Evolutionary conservation across 2,888 invertebrate genomes (phyloP), one percentile per base, ranked within the genome.

Genomic region (Chesias legatella): DNA sequence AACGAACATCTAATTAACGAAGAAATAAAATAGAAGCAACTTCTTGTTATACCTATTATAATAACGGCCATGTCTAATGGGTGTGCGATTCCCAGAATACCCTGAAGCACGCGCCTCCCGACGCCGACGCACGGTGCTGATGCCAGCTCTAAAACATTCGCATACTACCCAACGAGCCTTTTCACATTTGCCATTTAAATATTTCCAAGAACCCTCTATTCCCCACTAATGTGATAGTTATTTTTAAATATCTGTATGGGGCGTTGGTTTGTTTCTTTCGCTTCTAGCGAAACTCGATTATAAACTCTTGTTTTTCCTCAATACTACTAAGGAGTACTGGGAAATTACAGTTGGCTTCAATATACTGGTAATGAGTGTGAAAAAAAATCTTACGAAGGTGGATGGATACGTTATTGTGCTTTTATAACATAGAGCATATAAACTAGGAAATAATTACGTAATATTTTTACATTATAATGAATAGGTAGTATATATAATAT

Each of bases 151-250:
- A n/a, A 53, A 52, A 48, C 48, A 49, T 49, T 39, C 43, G 35
- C 35, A 44, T 45, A 43, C 39, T 48, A 46, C 46, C 48, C 53
- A 54, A 33, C 36, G 53, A 68, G 64, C 66, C 72, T 79, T 79
- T 83, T 80, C 73, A 72, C 72, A 74, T 77, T 77, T 78, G 79
- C 70, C 64, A 73, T 74, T 75, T 64, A 57, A 51, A 74, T 73
- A 73, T 69, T 84, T 82, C 82, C 62, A 56, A 69, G 82, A 82
- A 83, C 54, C 58, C 51, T 58, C 55, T 48, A 61, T 63, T 73
- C 64, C 62, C 66, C 62, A 51, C 53, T 55, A 61, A 59, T 68
- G 60, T 43, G 45, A 37, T 42, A 58, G 55, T 60, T 66, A 62
- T 61, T 65, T 63, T 58, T 60, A 65, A 61, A 42, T 38, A 22